Base-by-base conservation (phyloP, 2,888 invertebrate species). In the Neoaliturus tenellus region DNA sequence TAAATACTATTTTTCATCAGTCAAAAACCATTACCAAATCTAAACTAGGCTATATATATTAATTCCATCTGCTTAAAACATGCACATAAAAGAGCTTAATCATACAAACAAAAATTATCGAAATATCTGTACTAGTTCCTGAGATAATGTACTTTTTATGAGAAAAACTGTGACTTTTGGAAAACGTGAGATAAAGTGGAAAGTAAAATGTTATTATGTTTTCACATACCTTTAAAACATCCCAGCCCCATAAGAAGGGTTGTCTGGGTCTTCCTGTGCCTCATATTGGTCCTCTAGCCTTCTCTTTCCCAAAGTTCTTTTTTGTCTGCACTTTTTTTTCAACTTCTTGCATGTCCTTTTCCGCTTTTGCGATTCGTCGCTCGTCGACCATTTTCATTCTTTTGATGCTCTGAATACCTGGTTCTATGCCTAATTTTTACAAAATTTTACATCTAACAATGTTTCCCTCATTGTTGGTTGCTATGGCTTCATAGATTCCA, bases 401-500 rank as follows among this genome's bases (percentile, higher is more conserved):
- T 14, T 75, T 28, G 23, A 12, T 28, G 41, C 41, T 67, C 14
- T 67, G 20, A 4, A 4, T 20, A 25, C 81, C 62, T 23, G 81
- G 81, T 41, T 35, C 41, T 2, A 81, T 62, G n/a, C 80, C 80
- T 35, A 55, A 33, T 25, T 80, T 55, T 28, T 58, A n/a, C n/a
- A 80, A 58, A 33, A 80, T 33, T 12, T 55, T 14, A n/a, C 80
- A 80, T 39, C 35, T 80, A 2, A n/a, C 23, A 23, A 58, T 73
- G 10, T 78, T 78, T 33, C 78, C 83, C 41, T 62, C 62, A 55
- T 83, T 83, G 25, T 73, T 62, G 1, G 41, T 78, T 1, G 62
- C n/a, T 35, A 44, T 78, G 20, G 83, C 62, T 14, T 78, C 75
- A 78, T 67, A 81, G 1, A 81, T 28, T 5, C 81, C 81, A 33